Evolutionary conservation across 1,140 invertebrate genomes (phyloP), one percentile per base, ranked within the genome.

Genomic region (Ooceraea biroi): DNA sequence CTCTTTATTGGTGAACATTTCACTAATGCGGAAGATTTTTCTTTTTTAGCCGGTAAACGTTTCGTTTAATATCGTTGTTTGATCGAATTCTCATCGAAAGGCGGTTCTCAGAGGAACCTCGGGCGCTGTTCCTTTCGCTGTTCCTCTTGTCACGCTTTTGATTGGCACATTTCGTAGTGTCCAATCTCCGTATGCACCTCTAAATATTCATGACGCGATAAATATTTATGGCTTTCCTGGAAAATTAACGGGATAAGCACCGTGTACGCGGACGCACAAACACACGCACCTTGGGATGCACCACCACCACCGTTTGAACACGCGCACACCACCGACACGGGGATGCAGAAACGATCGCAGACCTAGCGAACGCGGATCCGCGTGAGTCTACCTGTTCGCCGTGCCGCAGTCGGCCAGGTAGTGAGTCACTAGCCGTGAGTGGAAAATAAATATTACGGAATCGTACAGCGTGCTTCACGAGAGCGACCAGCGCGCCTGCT

Each of bases 391-490:
- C 85, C 82, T 89, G 88, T 46, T 88, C 68, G 71, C 78, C 74
- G 84, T 78, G 82, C 80, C 83, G 61, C 83, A 73, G 83, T 83
- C 83, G 80, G 89, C 83, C 90, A 91, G 89, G 87, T 89, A 91
- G 85, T 92, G 90, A 91, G 82, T 91, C 91, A 91, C 90, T 74
- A 48, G 72, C 48, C 72, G 85, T 84, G 60, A 90, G 85, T 87
- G 85, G 84, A 92, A 92, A 92, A 92, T 92, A 92, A 92, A 91
- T 91, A 91, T 92, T 91, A 91, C 91, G 87, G 90, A 92, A 91
- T 91, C 86, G 83, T 65, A 76, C 69, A 65, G 78, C 76, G 80
- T 82, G 74, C 82, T 89, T 72, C 86, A 68, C 87, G 65, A 76
- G 71, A 82, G 71, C 89, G 73, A 60, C 65, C 85, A 68, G 76